Evolutionary conservation across 1,140 invertebrate species (phyloP).

Genomic region (Theocolax elegans): DNA sequence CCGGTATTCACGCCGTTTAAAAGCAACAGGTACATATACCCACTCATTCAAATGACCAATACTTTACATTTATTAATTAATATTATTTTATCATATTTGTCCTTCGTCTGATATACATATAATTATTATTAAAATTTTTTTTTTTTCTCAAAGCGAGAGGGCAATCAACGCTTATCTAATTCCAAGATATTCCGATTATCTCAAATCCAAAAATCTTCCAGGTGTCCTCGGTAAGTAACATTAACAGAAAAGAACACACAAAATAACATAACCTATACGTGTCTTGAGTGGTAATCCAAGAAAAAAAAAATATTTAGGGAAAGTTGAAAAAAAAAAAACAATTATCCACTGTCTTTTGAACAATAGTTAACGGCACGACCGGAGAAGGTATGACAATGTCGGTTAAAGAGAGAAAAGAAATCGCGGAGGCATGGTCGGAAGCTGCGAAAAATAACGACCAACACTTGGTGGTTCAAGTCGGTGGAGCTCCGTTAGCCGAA

Average conservation of each 20-base stretch:
- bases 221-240: conserved; percentile 18
- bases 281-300: too few relatives aligned
- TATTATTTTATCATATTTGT: too few relatives aligned
- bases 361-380: conserved; percentile 79
- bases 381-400: conserved; percentile 82
- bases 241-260: too few relatives aligned
- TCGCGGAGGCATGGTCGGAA: conserved; percentile 76
- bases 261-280: too few relatives aligned
- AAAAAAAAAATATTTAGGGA: too few relatives aligned
- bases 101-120: too few relatives aligned
- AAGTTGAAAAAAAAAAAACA: too few relatives aligned
- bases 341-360: too few relatives aligned
- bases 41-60: too few relatives aligned
- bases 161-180: neutral
- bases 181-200: conserved; percentile 11
- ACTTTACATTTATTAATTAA: too few relatives aligned
- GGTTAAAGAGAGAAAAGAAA: conserved; percentile 75
- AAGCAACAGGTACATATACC: conserved; percentile 2
- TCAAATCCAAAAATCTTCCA: conserved; percentile 2
- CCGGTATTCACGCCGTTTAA: conserved; percentile 28
- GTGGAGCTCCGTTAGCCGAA: conserved; percentile 77
- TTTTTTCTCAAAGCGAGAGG: neutral
- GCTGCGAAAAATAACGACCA: conserved; percentile 69
- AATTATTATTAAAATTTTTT: too few relatives aligned
- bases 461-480: conserved; percentile 82